Conservation (phyloP, 2,797 vertebrate species). For the Picus viridis region DNA sequence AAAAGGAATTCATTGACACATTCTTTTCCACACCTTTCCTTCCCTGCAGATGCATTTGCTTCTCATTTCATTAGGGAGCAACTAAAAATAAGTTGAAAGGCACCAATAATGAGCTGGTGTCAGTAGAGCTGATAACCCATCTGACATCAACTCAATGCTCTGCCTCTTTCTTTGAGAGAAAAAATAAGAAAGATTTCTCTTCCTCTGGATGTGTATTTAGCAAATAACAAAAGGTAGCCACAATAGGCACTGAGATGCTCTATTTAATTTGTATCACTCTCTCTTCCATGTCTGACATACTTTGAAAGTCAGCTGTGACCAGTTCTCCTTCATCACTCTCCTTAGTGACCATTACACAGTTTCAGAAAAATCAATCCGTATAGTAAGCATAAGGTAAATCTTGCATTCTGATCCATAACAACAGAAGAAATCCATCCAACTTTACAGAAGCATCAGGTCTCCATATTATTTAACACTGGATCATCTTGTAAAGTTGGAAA, state of each 20-base stretch:
- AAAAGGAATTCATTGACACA: background rate
- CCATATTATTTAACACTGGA: background rate
- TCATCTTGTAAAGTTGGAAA: background rate
- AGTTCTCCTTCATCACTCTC: background rate
- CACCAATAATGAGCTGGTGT: background rate
- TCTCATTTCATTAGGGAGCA: background rate
- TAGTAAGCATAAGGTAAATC: background rate
- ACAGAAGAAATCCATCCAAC: background rate
- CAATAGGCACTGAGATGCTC: background rate
- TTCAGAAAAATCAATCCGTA: background rate
- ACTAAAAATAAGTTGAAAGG: background rate
- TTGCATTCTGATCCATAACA: background rate
- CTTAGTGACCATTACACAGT: background rate
- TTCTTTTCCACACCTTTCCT: background rate
- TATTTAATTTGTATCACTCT: background rate
- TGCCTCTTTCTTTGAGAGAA: background rate
- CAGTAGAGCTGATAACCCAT: background rate
- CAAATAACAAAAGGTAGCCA: background rate
- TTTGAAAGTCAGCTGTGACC: background rate
- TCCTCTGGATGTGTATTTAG: background rate
- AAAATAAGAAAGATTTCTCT: background rate
- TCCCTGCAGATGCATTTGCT: background rate
- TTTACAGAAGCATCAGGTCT: background rate
- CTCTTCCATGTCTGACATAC: background rate
- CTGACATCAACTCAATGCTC: background rate